Evolutionary conservation across 2,888 invertebrate species (phyloP).

Genomic region (Conomelus anceps): DNA sequence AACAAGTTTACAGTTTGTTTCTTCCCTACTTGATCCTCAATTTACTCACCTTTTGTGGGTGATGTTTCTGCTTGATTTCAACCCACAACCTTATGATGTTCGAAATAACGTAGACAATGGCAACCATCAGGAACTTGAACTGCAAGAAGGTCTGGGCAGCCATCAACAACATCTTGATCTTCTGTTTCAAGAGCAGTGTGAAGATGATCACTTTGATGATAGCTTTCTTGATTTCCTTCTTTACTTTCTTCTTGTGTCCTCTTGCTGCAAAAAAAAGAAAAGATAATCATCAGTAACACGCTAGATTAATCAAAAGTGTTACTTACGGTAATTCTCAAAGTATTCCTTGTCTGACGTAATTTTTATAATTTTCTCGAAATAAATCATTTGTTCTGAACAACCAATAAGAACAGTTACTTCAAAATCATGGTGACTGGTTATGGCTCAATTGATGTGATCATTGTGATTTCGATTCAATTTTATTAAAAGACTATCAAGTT

Average conservation of each 20-base stretch:
- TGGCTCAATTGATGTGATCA: no score
- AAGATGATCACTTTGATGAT: constrained; percentile 37
- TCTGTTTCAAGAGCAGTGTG: constrained; percentile 36
- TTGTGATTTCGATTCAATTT: no score
- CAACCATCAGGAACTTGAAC: constrained; percentile 35
- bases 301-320: no score
- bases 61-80: constrained; percentile 33
- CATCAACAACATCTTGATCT: constrained; percentile 36
- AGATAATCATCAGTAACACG: neutral
- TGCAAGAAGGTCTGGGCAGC: constrained; percentile 36
- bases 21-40: neutral
- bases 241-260: constrained; percentile 37
- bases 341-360: no score
- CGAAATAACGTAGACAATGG: constrained; percentile 35
- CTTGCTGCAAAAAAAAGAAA: constrained; percentile 28
- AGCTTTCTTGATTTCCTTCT: constrained; percentile 37
- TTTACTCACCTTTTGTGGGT: constrained; percentile 33
- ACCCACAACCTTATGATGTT: constrained; percentile 36
- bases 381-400: no score
- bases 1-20: neutral
- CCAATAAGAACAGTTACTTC: no score
- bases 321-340: no score
- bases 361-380: no score
- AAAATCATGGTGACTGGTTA: no score
- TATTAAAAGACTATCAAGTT: no score